Conservation (phyloP, 37 sponge, comb jelly and placozoan genomes). For the Chondrilla cf. caribensis region DNA sequence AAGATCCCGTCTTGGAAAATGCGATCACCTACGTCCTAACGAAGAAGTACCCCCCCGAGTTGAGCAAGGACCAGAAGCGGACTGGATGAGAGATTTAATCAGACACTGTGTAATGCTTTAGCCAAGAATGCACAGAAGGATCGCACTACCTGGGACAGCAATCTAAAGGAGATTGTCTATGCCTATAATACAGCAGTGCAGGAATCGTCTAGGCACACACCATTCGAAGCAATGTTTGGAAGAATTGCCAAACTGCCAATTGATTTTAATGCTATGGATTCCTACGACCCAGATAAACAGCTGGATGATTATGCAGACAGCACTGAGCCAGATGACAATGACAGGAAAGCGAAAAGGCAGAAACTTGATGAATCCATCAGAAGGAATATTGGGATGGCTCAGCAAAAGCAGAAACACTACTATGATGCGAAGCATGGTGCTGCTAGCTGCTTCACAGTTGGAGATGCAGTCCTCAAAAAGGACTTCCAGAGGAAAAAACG, state of each 20-base stretch:
- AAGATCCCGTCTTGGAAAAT: conserved; percentile 18
- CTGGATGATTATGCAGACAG: neutral
- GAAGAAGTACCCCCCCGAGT: no score
- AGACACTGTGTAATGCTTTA: conserved; percentile 33
- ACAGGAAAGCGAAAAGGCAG: neutral
- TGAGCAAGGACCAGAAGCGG: no score
- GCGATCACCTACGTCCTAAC: conserved; percentile 16
- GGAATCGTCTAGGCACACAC: conserved; percentile 45
- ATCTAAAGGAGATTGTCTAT: conserved; percentile 20
- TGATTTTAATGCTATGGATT: conserved; percentile 13
- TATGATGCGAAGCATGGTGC: conserved; percentile 30
- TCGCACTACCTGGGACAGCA: conserved; percentile 25
- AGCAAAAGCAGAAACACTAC: conserved; percentile 35
- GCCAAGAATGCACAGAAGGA: conserved; percentile 29
- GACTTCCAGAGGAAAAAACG: conserved; percentile 20
- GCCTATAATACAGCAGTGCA: conserved; percentile 31
- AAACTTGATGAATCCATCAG: neutral
- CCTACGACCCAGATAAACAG: neutral
- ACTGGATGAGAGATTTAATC: conserved; percentile 51
- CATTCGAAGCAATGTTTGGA: no score
- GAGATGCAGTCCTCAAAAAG: conserved; percentile 12
- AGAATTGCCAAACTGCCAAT: no score
- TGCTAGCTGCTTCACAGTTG: conserved; percentile 1
- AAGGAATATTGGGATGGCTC: conserved; percentile 27
- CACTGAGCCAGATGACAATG: neutral